A percentile compares a stretch with the other conserved stretches of the same genome.
phyloP scores from a whole-genome alignment of 2,888 invertebrate species.

The Drosophila kokeensis region DNA sequence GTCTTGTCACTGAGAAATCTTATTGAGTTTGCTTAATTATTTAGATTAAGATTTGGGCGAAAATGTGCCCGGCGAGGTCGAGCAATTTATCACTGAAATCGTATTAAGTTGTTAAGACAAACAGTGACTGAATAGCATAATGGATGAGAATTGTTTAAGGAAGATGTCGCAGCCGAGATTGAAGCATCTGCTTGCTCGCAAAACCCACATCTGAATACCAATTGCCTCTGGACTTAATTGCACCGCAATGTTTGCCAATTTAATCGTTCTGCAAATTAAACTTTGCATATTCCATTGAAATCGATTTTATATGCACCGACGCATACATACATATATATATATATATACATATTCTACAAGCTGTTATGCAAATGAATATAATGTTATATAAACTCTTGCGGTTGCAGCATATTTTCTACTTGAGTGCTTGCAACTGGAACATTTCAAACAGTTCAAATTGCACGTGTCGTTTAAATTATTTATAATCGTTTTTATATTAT shows the following conservation, averaged over 20 bases:
- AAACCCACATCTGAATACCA: background rate
- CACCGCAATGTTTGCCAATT: slow-evolving; percentile 23
- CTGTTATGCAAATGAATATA: slow-evolving; percentile 28
- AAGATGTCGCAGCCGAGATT: slow-evolving; percentile 39
- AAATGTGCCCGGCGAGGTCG: slow-evolving; percentile 37
- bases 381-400: background rate
- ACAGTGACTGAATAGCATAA: slow-evolving; percentile 27
- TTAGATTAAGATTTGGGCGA: slow-evolving; percentile 66
- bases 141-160: slow-evolving; percentile 34
- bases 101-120: slow-evolving; percentile 49
- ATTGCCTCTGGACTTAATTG: slow-evolving; percentile 20
- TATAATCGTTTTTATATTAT: slow-evolving; percentile 5
- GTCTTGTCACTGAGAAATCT: slow-evolving; percentile 56
- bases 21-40: slow-evolving; percentile 77
- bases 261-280: slow-evolving; percentile 31
- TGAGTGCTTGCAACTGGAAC: background rate
- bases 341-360: slow-evolving; percentile 1
- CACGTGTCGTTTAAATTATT: slow-evolving; percentile 19
- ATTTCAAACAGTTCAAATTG: slow-evolving; percentile 1
- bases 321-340: background rate
- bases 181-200: slow-evolving; percentile 12
- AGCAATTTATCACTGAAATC: slow-evolving; percentile 59
- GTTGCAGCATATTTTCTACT: background rate
- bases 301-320: slow-evolving; percentile 29
- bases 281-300: slow-evolving; percentile 21